Base-by-base conservation (phyloP, 2,113 vertebrate species). In the Neogale vison region DNA sequence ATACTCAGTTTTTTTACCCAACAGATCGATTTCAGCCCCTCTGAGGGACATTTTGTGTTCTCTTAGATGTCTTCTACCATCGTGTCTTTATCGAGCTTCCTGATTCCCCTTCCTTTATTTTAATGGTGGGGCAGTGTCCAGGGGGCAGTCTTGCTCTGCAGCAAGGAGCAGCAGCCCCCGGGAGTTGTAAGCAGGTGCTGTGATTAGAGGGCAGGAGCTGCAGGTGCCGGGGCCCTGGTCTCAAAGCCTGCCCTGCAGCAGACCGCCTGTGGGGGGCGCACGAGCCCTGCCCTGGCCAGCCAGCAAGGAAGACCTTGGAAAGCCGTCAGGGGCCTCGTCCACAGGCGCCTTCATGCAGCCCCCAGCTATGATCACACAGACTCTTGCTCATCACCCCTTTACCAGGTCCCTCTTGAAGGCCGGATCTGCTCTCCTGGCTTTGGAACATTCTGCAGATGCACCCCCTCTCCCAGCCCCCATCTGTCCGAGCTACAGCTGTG, bases 101-200 rank as follows among this genome's bases (percentile, higher is more conserved):
- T 23, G 14, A 24, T 47, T 36, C 20, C 1, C 55, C 52, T 67
- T 67, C 67, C 65, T 92, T 61, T 20, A 39, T 87, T 69, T 95
- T 52, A 71, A 79, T n/a, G 47, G 42, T 1, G 2, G 52, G 10
- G 1, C 10, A 8, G n/a, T 4, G 23, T 2, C 2, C 9, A 9
- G 18, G 74, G 24, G 14, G 3, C 0, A 4, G 57, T 23, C 65
- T 59, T 72, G 45, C 13, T 45, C 0, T 26, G 85, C 63, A 15
- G 12, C 15, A 36, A 9, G n/a, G 36, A 87, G 24, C 29, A 24
- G 42, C 5, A 39, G n/a, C 18, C 24, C 12, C 26, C 6, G 4
- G 85, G 47, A 67, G 34, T 47, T 71, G 50, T 10, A 36, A 57
- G 45, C 2, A 5, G 31, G 26, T 23, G 55, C 47, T 65, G 34